Evolutionary conservation across 2,797 vertebrate genomes (phyloP).

Genomic region (Clarias platycephalus): DNA sequence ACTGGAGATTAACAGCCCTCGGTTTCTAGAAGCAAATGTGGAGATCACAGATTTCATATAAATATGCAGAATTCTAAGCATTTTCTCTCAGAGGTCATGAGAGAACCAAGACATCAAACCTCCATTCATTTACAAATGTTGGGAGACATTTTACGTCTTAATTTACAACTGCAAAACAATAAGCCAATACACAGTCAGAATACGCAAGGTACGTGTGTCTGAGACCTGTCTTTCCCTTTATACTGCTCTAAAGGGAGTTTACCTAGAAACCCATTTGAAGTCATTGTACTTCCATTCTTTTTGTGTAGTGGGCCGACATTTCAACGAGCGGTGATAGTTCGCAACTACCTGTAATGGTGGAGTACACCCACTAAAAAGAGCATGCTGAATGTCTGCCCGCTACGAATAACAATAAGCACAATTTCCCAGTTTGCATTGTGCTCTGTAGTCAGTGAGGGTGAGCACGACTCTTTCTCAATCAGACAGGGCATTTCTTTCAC

Average conservation of each 20-base stretch:
- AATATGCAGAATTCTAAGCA: slow-evolving; percentile 26
- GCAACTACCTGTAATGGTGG: slow-evolving; percentile 80
- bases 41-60: slow-evolving; percentile 27
- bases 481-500: slow-evolving; percentile 58
- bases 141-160: slow-evolving; percentile 66
- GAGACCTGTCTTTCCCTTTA: slow-evolving; percentile 60
- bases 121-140: slow-evolving; percentile 63
- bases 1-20: not conserved
- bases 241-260: slow-evolving; percentile 70
- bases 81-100: slow-evolving; percentile 53
- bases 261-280: slow-evolving; percentile 81
- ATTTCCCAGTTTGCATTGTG: slow-evolving; percentile 73
- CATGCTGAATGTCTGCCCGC: slow-evolving; percentile 69
- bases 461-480: slow-evolving; percentile 58
- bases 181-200: slow-evolving; percentile 74
- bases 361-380: slow-evolving; percentile 68
- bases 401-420: slow-evolving; percentile 77
- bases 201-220: slow-evolving; percentile 71
- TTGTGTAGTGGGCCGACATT: slow-evolving; percentile 74
- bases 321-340: slow-evolving; percentile 76
- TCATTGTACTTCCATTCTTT: slow-evolving; percentile 75
- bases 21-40: slow-evolving; percentile 27
- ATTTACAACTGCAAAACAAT: slow-evolving; percentile 70
- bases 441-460: slow-evolving; percentile 62
- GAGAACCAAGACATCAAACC: slow-evolving; percentile 49